Conservation (phyloP, 92 coral and sea anemone genomes). For the Paramuricea clavata region DNA sequence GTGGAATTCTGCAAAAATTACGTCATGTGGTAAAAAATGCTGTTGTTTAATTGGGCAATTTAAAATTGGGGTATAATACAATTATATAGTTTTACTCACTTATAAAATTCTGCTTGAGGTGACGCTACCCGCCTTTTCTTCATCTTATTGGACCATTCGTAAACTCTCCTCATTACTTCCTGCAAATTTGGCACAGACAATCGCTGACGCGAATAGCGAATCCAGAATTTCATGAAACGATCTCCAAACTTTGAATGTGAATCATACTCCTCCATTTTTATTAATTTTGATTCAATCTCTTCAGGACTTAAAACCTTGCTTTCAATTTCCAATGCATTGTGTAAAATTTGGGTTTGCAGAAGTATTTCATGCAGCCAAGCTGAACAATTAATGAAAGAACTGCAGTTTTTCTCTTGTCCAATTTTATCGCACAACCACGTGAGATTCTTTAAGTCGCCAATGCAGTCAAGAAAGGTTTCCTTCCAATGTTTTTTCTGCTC, state of each 20-base stretch:
- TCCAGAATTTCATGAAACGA: conserved; percentile 76
- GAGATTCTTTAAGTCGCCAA: conserved; percentile 66
- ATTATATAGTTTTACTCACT: too few species aligned
- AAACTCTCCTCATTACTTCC: conserved; percentile 58
- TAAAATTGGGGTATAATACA: too few species aligned
- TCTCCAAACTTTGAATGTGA: conserved; percentile 45
- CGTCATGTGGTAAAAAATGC: too few species aligned
- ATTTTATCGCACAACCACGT: conserved; percentile 63
- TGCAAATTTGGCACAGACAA: conserved; percentile 64
- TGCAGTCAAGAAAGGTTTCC: conserved; percentile 45
- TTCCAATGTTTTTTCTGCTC: conserved; percentile 70
- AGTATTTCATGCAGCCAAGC: conserved; percentile 67
- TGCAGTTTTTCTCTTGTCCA: conserved; percentile 24
- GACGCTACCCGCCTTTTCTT: conserved; percentile 62
- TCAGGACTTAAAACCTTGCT: conserved; percentile 58
- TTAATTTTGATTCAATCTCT: conserved; percentile 72
- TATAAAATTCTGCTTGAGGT: conserved; percentile 81
- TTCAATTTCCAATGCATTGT: conserved; percentile 72
- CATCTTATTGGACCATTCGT: conserved; percentile 46
- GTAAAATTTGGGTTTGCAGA: conserved; percentile 57
- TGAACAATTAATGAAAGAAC: conserved; percentile 49
- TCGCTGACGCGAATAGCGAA: conserved; percentile 60
- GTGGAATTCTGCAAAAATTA: too few species aligned
- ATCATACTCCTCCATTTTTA: conserved; percentile 60
- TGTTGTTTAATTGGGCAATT: too few species aligned